These are phyloP conservation scores for Lichenostomus cassidix DNA, from an alignment of 2,113 vertebrate species.

Conservation along the genomic window DNA sequence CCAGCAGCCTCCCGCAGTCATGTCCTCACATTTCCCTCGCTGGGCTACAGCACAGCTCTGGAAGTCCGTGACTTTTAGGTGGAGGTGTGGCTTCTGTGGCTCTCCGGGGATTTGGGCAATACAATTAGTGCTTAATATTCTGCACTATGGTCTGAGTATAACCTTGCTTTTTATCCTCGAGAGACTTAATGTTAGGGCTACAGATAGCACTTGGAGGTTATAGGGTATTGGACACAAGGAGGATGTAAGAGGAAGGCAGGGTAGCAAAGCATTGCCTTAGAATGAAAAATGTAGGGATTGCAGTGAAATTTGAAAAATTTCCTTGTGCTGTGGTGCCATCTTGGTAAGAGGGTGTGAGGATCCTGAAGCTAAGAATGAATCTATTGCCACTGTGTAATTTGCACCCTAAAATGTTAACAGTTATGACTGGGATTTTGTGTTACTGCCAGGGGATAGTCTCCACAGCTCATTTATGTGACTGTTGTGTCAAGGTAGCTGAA, in stretches of 20 bases:
- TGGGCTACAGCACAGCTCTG: not conserved
- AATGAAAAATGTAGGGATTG: not conserved
- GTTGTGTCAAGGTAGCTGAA: not conserved
- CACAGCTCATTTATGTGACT: not conserved
- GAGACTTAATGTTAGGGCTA: not conserved
- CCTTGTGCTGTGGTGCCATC: not conserved
- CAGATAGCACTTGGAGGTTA: not conserved
- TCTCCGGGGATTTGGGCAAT: not conserved
- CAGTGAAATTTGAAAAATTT: not conserved
- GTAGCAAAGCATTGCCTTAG: not conserved
- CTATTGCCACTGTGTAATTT: not conserved
- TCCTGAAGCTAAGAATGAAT: not conserved
- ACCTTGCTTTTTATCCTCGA: not conserved
- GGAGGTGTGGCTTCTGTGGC: not conserved
- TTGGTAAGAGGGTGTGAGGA: not conserved
- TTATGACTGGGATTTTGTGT: fast-evolving
- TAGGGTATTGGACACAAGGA: not conserved
- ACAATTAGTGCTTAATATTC: not conserved
- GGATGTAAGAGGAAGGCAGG: not conserved
- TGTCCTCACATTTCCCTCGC: fast-evolving
- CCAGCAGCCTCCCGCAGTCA: not conserved
- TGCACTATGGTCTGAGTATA: not conserved
- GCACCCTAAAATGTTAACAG: fast-evolving
- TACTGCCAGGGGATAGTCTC: fast-evolving
- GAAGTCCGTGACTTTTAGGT: not conserved